A percentile compares a stretch with the other conserved stretches of the same genome.
These are phyloP conservation scores for Tiliacea citrago DNA, from an alignment of 2,888 invertebrate species.

Conservation along the genomic window DNA sequence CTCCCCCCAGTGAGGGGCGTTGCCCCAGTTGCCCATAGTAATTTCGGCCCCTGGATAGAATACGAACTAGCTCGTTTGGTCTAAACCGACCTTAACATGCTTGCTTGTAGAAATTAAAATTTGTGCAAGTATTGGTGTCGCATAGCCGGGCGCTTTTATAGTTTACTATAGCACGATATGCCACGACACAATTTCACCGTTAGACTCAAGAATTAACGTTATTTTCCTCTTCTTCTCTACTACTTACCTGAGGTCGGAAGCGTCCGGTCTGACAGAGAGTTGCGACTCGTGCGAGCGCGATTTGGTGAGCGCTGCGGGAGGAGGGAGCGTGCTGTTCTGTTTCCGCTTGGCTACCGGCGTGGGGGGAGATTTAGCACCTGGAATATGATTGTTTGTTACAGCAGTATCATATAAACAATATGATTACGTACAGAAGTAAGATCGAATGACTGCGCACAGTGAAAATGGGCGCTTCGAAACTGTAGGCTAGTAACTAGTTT, in stretches of 20 bases:
- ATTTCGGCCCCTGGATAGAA: no score
- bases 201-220: not conserved
- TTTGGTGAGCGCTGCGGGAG: constrained; percentile 96
- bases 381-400: not conserved
- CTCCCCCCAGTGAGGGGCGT: no score
- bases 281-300: constrained; percentile 98
- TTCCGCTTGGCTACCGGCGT: constrained; percentile 96
- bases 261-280: constrained; percentile 91
- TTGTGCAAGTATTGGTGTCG: no score
- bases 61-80: no score
- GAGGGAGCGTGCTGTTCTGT: constrained; percentile 93
- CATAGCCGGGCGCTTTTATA: not conserved
- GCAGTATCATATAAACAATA: no score
- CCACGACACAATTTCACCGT: not conserved
- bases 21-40: no score
- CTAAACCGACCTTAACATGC: no score
- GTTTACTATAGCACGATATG: not conserved
- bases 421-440: not conserved
- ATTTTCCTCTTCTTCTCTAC: not conserved
- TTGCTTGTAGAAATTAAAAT: no score
- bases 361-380: constrained; percentile 93
- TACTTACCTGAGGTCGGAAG: constrained; percentile 81
- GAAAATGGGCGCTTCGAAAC: no score
- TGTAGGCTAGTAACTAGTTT: no score
- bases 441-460: not conserved